Evolutionary conservation across 2,888 invertebrate species (phyloP).

Genomic region (Fragum fragum): DNA sequence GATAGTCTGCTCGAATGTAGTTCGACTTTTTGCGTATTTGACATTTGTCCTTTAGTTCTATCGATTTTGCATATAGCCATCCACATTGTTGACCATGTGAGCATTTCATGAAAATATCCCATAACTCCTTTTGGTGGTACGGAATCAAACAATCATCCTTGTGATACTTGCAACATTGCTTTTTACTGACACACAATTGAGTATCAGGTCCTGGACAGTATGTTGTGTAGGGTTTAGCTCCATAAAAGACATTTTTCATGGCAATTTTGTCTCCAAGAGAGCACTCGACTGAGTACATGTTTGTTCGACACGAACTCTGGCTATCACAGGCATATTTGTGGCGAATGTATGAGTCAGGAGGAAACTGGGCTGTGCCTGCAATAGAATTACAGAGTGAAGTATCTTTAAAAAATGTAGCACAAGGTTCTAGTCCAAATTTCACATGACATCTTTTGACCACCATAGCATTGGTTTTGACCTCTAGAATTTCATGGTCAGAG

Average conservation of each 20-base stretch:
- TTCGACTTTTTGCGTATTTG: slow-evolving; percentile 56
- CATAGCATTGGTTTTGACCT: no score
- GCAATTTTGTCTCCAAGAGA: slow-evolving; percentile 67
- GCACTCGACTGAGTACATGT: slow-evolving; percentile 68
- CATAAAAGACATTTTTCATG: slow-evolving; percentile 63
- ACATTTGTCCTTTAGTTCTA: slow-evolving; percentile 43
- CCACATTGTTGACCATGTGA: slow-evolving; percentile 68
- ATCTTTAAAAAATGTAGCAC: no score
- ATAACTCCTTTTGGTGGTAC: slow-evolving; percentile 53
- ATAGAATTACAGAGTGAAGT: no score
- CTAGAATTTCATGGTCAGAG: no score
- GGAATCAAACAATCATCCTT: slow-evolving; percentile 68
- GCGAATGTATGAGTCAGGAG: slow-evolving; percentile 6
- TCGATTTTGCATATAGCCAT: slow-evolving; percentile 65
- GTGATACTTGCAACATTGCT: slow-evolving; percentile 61
- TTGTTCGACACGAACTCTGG: slow-evolving; percentile 44
- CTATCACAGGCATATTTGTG: slow-evolving; percentile 59
- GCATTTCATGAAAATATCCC: slow-evolving; percentile 63
- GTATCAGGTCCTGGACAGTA: slow-evolving; percentile 64
- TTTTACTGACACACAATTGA: slow-evolving; percentile 53
- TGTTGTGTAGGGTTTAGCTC: slow-evolving; percentile 62
- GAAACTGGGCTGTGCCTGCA: slow-evolving; percentile 4
- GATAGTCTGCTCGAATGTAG: slow-evolving; percentile 57
- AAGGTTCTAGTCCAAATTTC: no score
- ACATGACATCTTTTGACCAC: no score